These are phyloP conservation scores for Alosa sapidissima DNA, from an alignment of 2,797 vertebrate genomes.

Conservation along the genomic window DNA sequence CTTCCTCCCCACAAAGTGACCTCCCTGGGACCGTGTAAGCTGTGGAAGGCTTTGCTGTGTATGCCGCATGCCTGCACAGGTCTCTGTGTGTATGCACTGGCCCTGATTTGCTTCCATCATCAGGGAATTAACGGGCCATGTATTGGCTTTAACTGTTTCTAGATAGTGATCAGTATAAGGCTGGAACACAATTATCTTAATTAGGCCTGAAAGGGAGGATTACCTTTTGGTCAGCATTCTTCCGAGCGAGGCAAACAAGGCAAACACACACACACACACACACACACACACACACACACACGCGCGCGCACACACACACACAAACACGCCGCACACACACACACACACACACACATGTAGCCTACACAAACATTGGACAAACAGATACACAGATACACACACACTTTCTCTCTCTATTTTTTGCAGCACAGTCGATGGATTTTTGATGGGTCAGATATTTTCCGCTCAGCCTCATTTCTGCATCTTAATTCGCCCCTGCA, in stretches of 20 bases:
- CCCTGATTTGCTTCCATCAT: constrained; percentile 38
- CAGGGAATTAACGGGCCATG: constrained; percentile 33
- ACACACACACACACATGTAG: background rate
- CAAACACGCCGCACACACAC: too few relatives aligned
- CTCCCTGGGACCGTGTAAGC: background rate
- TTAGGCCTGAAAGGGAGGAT: constrained; percentile 40
- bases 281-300: background rate
- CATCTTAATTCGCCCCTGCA: background rate
- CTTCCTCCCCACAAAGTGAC: background rate
- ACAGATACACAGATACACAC: background rate
- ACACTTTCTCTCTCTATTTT: background rate
- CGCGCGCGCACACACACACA: background rate
- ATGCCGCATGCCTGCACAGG: background rate
- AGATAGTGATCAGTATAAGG: constrained; percentile 30
- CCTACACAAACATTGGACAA: background rate
- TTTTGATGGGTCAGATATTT: background rate
- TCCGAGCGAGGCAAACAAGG: constrained; percentile 31
- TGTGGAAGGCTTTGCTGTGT: background rate
- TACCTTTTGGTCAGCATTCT: constrained; percentile 32
- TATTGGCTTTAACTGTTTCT: constrained; percentile 34
- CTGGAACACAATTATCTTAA: constrained; percentile 43
- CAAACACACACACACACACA: background rate
- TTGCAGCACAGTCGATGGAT: background rate
- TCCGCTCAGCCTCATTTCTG: background rate
- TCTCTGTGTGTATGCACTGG: constrained; percentile 6